phyloP scores from a whole-genome alignment of 2,888 invertebrate genomes.

The Diplolepis rosae region DNA sequence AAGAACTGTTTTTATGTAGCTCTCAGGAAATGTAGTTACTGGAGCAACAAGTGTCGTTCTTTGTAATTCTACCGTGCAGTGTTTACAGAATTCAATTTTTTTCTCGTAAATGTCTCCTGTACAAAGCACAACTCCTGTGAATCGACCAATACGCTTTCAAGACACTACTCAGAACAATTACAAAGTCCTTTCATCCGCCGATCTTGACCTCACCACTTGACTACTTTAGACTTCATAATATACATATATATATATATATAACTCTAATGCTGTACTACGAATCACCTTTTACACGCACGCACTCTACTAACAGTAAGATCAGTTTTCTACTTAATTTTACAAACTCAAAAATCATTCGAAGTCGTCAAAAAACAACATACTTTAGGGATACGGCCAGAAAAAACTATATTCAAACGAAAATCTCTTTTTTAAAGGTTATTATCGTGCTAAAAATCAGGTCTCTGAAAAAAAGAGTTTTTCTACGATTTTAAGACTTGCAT shows the following conservation, averaged over 20 bases:
- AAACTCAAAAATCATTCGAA: background rate
- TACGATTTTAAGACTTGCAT: no score
- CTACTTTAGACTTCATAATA: slow-evolving; percentile 18
- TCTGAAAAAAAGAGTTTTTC: no score
- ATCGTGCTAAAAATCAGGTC: no score
- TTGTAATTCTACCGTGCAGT: slow-evolving; percentile 17
- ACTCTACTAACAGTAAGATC: background rate
- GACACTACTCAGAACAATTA: slow-evolving; percentile 26
- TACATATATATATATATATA: background rate
- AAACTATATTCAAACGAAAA: no score
- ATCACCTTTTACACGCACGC: background rate
- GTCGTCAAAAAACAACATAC: no score
- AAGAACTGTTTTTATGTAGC: slow-evolving; percentile 26
- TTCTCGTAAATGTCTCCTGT: slow-evolving; percentile 26
- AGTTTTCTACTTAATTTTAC: background rate
- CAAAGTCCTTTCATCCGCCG: slow-evolving; percentile 2
- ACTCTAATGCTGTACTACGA: slow-evolving; percentile 3
- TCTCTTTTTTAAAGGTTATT: no score
- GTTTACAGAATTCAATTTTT: slow-evolving; percentile 25
- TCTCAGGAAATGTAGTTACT: slow-evolving; percentile 28
- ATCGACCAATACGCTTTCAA: slow-evolving; percentile 24
- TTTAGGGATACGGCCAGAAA: no score
- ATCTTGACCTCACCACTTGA: background rate
- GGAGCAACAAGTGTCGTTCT: slow-evolving; percentile 31
- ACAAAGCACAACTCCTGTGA: slow-evolving; percentile 19